Percentiles rank a stretch among this genome's conserved stretches.
phyloP scores from a whole-genome alignment of 2,113 vertebrate species.

The Eulemur macaco region DNA sequence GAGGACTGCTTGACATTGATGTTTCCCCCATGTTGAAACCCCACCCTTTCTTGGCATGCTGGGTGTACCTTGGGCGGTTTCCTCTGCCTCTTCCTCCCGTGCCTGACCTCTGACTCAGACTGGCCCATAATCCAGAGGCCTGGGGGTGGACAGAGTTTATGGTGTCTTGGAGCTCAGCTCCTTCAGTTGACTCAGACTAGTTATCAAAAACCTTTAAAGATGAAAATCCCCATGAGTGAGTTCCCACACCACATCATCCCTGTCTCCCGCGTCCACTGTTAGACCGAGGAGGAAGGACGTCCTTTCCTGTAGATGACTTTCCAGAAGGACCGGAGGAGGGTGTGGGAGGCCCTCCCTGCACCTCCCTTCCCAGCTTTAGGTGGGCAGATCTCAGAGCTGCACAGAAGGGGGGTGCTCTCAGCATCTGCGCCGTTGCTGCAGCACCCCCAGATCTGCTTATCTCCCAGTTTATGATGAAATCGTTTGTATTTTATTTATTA shows the following conservation, averaged over 20 bases:
- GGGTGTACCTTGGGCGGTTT: background rate
- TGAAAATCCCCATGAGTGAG: too few relatives aligned
- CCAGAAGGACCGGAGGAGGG: background rate
- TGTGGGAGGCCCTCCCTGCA: rapidly evolving
- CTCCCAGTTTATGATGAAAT: background rate
- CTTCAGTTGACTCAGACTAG: background rate
- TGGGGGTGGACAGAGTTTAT: rapidly evolving
- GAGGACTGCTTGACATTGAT: background rate
- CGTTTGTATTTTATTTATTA: background rate
- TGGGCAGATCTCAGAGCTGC: background rate
- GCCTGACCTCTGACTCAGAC: background rate
- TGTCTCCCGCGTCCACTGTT: rapidly evolving
- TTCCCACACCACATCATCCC: background rate
- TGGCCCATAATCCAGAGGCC: rapidly evolving
- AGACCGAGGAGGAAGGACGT: background rate
- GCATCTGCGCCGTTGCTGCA: rapidly evolving
- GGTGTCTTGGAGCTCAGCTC: background rate
- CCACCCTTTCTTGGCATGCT: rapidly evolving
- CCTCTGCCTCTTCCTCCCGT: background rate
- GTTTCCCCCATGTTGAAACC: background rate
- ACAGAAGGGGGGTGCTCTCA: background rate
- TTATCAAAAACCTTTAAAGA: background rate
- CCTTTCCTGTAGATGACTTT: background rate
- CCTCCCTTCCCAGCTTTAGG: background rate
- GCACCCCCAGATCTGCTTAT: background rate